phyloP scores from a whole-genome alignment of 1,140 invertebrate species.

The Metaphire vulgaris region DNA sequence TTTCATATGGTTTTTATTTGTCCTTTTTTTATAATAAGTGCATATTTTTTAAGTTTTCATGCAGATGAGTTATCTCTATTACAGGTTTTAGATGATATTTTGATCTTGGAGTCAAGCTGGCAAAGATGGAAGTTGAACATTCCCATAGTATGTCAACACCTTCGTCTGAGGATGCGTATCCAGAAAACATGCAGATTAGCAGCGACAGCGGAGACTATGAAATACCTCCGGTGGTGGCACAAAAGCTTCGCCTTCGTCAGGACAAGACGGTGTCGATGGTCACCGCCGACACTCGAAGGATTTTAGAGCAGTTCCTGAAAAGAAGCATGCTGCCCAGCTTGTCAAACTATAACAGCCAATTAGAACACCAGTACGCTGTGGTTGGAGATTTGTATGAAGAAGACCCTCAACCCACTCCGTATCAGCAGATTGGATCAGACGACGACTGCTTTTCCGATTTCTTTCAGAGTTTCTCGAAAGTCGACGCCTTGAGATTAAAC shows the following conservation, averaged over 20 bases:
- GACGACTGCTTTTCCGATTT: not conserved
- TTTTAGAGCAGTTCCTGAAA: not conserved
- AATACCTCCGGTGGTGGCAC: not conserved
- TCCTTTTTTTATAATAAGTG: no score
- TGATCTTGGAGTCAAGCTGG: no score
- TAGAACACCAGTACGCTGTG: conserved; percentile 12
- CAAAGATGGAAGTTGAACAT: conserved; percentile 6
- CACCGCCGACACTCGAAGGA: not conserved
- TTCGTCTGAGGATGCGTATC: not conserved
- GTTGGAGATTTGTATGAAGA: not conserved
- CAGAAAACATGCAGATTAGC: not conserved
- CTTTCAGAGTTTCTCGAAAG: not conserved
- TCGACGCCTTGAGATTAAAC: not conserved
- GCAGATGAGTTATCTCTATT: no score
- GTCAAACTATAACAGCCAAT: not conserved
- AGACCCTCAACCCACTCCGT: not conserved
- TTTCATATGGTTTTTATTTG: no score
- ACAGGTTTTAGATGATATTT: no score
- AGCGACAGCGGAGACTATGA: conserved; percentile 17
- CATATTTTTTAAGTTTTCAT: no score
- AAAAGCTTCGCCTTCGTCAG: not conserved
- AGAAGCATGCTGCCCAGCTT: not conserved
- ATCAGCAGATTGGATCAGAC: not conserved
- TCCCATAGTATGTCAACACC: not conserved
- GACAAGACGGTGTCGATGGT: not conserved